Percentiles rank a stretch among this genome's conserved stretches.
These are phyloP conservation scores for Diarsia brunnea DNA, from an alignment of 2,888 invertebrate genomes.

Conservation along the genomic window DNA sequence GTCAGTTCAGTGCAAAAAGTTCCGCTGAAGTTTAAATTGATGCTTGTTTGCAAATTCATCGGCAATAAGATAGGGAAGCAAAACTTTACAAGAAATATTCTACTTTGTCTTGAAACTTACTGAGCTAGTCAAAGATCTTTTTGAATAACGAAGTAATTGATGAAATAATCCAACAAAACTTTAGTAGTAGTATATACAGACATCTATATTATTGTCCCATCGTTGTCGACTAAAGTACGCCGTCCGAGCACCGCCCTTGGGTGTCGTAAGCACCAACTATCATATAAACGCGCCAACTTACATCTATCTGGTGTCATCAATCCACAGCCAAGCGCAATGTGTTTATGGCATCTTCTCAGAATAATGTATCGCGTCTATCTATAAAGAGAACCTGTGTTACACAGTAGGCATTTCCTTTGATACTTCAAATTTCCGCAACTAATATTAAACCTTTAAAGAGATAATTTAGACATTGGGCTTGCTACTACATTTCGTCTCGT, in stretches of 20 bases:
- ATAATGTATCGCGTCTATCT: constrained; percentile 21
- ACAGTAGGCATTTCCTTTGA: not conserved
- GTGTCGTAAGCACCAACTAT: constrained; percentile 16
- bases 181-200: not conserved
- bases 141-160: not conserved
- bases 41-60: constrained; percentile 51
- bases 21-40: constrained; percentile 50
- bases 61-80: constrained; percentile 29
- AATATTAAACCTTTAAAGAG: not conserved
- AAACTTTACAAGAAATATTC: constrained; percentile 27
- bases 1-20: constrained; percentile 32
- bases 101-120: constrained; percentile 18
- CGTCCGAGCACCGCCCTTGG: constrained; percentile 12
- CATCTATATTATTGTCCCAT: not conserved
- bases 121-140: not conserved
- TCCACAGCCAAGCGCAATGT: constrained; percentile 8
- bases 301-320: constrained; percentile 21
- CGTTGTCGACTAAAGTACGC: not conserved
- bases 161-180: constrained; percentile 10
- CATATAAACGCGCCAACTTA: not conserved
- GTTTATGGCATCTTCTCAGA: constrained; percentile 24
- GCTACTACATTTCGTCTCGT: not conserved
- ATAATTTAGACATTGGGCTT: not conserved
- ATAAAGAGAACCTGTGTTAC: constrained; percentile 10
- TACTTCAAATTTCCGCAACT: not conserved